Conservation (phyloP, 1,140 invertebrate species). For the Schlechtendalia chinensis region DNA sequence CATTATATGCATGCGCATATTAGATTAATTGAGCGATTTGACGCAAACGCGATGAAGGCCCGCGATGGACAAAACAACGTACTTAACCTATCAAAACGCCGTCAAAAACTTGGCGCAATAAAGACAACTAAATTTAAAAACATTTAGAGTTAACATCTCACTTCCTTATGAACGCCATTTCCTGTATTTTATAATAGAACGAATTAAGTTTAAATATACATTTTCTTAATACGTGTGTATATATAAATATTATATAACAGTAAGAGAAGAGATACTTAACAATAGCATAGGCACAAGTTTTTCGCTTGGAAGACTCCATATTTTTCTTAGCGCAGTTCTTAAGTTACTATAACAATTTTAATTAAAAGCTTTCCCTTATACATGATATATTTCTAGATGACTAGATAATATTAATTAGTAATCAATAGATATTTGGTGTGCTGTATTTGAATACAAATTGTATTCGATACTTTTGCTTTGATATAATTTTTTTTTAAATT, state of each 20-base stretch:
- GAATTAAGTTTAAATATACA: conserved; percentile 9
- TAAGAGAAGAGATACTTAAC: background rate
- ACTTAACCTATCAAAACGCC: background rate
- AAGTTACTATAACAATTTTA: too few relatives aligned
- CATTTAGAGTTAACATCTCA: background rate
- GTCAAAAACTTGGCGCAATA: conserved; percentile 1
- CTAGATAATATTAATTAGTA: background rate
- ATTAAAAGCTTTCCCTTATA: background rate
- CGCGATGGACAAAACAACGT: background rate
- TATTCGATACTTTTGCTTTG: too few relatives aligned
- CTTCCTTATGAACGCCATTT: conserved; percentile 8
- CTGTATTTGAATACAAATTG: too few relatives aligned
- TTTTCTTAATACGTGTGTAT: background rate
- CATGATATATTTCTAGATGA: background rate
- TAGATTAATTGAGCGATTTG: background rate
- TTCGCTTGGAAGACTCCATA: background rate
- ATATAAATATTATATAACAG: background rate
- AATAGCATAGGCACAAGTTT: background rate
- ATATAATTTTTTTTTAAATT: too few relatives aligned
- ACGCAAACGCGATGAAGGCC: too few relatives aligned
- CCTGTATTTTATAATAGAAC: conserved; percentile 30
- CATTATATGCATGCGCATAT: background rate
- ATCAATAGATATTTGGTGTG: too few relatives aligned
- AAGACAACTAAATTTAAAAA: conserved; percentile 28
- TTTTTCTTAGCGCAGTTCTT: background rate